Evolutionary conservation across 2,888 invertebrate genomes (phyloP), one percentile per base, ranked within the genome.

Genomic region (Corbicula japonica): DNA sequence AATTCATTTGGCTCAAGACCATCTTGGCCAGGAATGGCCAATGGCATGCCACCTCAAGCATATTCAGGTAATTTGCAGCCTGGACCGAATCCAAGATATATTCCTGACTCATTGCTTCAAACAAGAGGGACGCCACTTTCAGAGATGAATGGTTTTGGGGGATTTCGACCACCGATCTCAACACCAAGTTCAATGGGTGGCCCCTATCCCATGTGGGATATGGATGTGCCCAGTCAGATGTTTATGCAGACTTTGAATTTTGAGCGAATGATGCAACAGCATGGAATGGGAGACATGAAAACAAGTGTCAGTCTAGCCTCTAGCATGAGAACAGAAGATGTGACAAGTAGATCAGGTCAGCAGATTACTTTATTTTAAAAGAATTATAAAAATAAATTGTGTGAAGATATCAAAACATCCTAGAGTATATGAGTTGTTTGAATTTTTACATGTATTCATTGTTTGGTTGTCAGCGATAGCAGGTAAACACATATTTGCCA

Each of bases 231-330:
- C 12, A 72, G 81, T 48, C 77, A 83, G 56, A 86, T 87, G 83
- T 87, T 89, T 46, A 84, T 85, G 76, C 86, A 87, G 63, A 79
- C 88, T 8, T 68, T 89, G 38, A 89, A 89, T 73, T 89, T 89
- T 85, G 87, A 88, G 10, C 46, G 76, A 41, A 62, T 84, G 48
- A 79, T 79, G 73, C 80, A 58, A 46, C 76, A 71, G 44, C 76
- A 66, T 46, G 68, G 54, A 28, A 52, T 70, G 46, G 63, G 48
- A 21, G 76, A 80, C 26, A 54, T 61, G 12, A 54, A 61, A 58
- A 15, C 56, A 2, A 63, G 66, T 18, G 54, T 61, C 2, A 69
- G 41, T 38, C 46, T 50, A 32, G 35, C 34, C 6, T 34, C 69
- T 1, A 69, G 50, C 50, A 63, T 48, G 30, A 12, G 35, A 56